These are phyloP conservation scores for Drosophila fulvimacula DNA, from an alignment of 2,888 invertebrate species.

Conservation along the genomic window DNA sequence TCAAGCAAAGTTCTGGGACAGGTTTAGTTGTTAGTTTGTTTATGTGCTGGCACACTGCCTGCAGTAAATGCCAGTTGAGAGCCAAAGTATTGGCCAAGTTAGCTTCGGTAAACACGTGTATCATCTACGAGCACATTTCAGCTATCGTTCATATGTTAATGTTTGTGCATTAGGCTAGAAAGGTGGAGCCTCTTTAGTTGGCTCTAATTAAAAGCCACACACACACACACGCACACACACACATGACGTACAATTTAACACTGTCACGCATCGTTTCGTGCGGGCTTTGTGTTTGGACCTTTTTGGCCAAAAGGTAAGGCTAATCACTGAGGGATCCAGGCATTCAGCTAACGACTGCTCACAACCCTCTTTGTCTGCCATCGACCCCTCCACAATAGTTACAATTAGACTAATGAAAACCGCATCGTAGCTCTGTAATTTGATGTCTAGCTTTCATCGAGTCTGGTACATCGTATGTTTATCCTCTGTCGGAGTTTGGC, in stretches of 20 bases:
- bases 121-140: slow-evolving; percentile 46
- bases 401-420: slow-evolving; percentile 79
- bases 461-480: slow-evolving; percentile 17
- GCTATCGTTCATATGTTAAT: slow-evolving; percentile 76
- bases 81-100: slow-evolving; percentile 48
- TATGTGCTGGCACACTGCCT: slow-evolving; percentile 32
- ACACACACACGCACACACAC: slow-evolving; percentile 24
- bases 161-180: slow-evolving; percentile 51
- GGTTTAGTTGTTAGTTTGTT: slow-evolving; percentile 49
- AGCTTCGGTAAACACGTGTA: slow-evolving; percentile 35
- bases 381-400: slow-evolving; percentile 47
- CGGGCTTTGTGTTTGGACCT: slow-evolving; percentile 47
- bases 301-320: slow-evolving; percentile 64
- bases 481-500: slow-evolving; percentile 45
- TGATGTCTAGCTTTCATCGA: slow-evolving; percentile 54
- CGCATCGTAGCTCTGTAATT: slow-evolving; percentile 72
- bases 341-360: slow-evolving; percentile 37
- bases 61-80: slow-evolving; percentile 24
- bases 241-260: slow-evolving; percentile 67
- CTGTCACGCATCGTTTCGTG: slow-evolving; percentile 78
- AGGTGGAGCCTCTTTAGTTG: slow-evolving; percentile 54
- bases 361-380: slow-evolving; percentile 3
- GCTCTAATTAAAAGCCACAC: slow-evolving; percentile 74
- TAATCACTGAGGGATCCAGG: slow-evolving; percentile 60
- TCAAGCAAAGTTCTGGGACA: slow-evolving; percentile 21